A percentile compares a stretch with the other conserved stretches of the same genome.
Evolutionary conservation across 2,888 invertebrate species (phyloP).

Genomic region (Orthosia cruda): DNA sequence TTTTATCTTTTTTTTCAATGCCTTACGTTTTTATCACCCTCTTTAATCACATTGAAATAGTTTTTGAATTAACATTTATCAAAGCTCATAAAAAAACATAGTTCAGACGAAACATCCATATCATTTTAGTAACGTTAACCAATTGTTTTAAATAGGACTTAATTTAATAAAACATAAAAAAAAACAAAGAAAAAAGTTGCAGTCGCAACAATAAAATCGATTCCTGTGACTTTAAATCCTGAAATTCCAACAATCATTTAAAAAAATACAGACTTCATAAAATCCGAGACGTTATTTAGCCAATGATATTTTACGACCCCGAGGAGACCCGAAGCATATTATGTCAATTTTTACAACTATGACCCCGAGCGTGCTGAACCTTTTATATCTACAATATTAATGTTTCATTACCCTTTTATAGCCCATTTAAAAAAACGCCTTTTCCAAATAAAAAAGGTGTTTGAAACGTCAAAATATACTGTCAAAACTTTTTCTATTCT

Average conservation of each 20-base stretch:
- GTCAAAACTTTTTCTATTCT: constrained; percentile 40
- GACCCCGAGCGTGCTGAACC: constrained; percentile 71
- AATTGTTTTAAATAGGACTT: no score
- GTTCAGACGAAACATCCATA: no score
- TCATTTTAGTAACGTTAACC: no score
- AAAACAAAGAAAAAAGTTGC: neutral
- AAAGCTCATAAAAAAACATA: no score
- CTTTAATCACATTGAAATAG: no score
- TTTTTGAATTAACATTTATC: no score
- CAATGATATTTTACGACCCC: constrained; percentile 75
- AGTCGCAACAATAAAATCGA: neutral
- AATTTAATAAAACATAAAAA: no score
- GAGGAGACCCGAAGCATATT: constrained; percentile 73
- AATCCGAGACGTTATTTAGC: constrained; percentile 72
- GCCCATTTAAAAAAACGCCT: constrained; percentile 69
- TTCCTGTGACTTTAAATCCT: neutral
- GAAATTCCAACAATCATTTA: constrained; percentile 44
- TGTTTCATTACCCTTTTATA: constrained; percentile 78
- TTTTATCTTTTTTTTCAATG: no score
- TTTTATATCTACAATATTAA: constrained; percentile 84
- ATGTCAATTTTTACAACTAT: constrained; percentile 82
- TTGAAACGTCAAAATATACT: constrained; percentile 43
- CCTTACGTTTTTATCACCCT: no score
- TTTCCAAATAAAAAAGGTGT: constrained; percentile 51
- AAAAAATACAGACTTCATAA: constrained; percentile 73